Evolutionary conservation across 1,140 invertebrate species (phyloP), one percentile per base, ranked within the genome.

Genomic region (Halyomorpha halys): DNA sequence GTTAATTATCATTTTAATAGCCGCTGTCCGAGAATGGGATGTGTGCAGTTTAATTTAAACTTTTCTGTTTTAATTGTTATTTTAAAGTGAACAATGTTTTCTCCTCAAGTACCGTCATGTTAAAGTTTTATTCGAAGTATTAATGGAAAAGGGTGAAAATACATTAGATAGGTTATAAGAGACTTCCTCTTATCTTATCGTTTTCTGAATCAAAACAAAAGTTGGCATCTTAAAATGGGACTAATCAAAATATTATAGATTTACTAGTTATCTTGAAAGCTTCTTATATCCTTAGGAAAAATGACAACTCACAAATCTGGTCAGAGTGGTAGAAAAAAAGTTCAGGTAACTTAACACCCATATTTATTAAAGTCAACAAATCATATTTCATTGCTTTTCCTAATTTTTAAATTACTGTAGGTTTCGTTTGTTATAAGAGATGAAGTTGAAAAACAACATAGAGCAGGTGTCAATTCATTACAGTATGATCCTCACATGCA

Each of bases 401-500:
- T 14, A 62, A 27, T 39, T 61, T 18, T 25, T 3, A 0, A 2
- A 25, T 61, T 15, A 44, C 21, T 62, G 5, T 44, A 97, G 90
- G 90, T 98, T 59, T 98, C 96, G 62, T 97, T 96, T 84, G 94
- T 98, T 59, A 96, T 99, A 72, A 85, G 96, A 69, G 95, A 98
- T 79, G 91, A 97, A 74, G 86, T 93, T 69, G 97, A 99, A 78
- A 83, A 85, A 69, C 84, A 85, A 71, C 95, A 99, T 76, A 83
- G 94, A 75, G 94, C 94, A 71, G 95, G 95, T 63, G 87, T 99
- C 18, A 98, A 97, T 78, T 91, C 94, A 3, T 77, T 99, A 21
- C 95, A 98, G 78, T 88, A 90, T 76, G 96, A 98, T 78, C 83
- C 90, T 13, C 77, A 82, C 63, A 82, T 92, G 65, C 86, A 91